phyloP scores from a whole-genome alignment of 2,113 vertebrate species.

The Corythornis vintsioides region DNA sequence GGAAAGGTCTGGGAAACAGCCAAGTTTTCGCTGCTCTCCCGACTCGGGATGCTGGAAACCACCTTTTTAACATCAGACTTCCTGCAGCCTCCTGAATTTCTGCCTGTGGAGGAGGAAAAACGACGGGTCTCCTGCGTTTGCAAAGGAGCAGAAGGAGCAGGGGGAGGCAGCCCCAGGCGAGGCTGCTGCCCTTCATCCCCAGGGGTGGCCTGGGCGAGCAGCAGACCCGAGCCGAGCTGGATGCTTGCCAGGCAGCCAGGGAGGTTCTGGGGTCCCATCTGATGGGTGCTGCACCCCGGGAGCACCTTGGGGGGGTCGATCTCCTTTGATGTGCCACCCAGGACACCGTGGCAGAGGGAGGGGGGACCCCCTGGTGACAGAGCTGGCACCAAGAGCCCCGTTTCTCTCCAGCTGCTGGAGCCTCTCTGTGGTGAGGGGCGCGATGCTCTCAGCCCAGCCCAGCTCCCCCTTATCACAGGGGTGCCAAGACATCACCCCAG shows the following conservation, averaged over 20 bases:
- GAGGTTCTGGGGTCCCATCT: not conserved
- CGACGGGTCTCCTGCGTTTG: fast-evolving
- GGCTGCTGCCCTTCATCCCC: not conserved
- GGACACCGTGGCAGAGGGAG: not conserved
- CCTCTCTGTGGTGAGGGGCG: not conserved
- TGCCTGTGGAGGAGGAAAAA: not conserved
- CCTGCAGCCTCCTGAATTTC: fast-evolving
- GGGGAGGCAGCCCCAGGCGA: not conserved
- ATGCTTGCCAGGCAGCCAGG: not conserved
- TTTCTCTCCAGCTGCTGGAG: not conserved
- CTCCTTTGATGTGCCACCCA: not conserved
- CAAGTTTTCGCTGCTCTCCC: not conserved
- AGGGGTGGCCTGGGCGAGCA: not conserved
- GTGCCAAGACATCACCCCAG: not conserved
- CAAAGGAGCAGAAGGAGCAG: not conserved
- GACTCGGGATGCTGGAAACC: not conserved
- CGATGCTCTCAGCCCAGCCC: not conserved
- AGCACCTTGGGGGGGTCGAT: not conserved
- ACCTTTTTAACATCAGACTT: not conserved
- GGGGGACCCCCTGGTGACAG: fast-evolving
- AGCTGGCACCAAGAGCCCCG: fast-evolving
- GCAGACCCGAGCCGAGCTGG: not conserved
- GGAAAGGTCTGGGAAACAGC: not conserved
- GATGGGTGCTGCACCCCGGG: fast-evolving
- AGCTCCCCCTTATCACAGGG: not conserved